Base-by-base conservation (phyloP, 92 coral and sea anemone genomes). In the Epizoanthus ramosus region DNA sequence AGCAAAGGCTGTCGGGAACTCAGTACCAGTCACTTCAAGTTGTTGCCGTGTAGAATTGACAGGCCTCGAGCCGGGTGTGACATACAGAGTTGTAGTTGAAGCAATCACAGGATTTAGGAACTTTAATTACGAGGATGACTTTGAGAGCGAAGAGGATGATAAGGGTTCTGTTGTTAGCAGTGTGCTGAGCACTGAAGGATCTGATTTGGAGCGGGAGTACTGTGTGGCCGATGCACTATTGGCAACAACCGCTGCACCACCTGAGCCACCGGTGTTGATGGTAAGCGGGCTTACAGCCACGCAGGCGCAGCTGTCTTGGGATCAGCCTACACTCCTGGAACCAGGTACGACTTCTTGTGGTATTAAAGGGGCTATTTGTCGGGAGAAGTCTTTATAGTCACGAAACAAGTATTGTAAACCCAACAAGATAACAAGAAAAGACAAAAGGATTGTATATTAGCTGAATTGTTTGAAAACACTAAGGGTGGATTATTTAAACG, bases 1-100 rank as follows among this genome's bases (percentile, higher is more conserved):
- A 5, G 19, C 59, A 41, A 81, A 75, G 79, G 92, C 79, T 9
- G 53, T 85, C 35, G 89, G 84, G 23, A 71, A 71, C 45, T 73
- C 71, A 12, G n/a, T 84, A 15, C 59, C 37, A 6, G 89, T 93
- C 68, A 31, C 83, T 21, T 75, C 83, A 53, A 21, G 80, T 16
- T 92, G 90, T 31, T 86, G 53, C 69, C 63, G 76, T 43, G 56
- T 73, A 9, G 71, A 57, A 14, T 39, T 89, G 17, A 47, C 43
- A 13, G 92, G 89, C 6, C 88, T 93, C 4, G 97, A 93, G 66
- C 97, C 97, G 8, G 97, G 97, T 0, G 86, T 85, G 14, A 87
- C 73, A 60, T 93, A 93, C 59, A 86, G 61, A 39, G 74, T 93
- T 60, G 63, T 79, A 19, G 91, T 93, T 6, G 91, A 93, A 79